Evolutionary conservation across 2,888 invertebrate genomes (phyloP).

Genomic region (Volucella zonaria): DNA sequence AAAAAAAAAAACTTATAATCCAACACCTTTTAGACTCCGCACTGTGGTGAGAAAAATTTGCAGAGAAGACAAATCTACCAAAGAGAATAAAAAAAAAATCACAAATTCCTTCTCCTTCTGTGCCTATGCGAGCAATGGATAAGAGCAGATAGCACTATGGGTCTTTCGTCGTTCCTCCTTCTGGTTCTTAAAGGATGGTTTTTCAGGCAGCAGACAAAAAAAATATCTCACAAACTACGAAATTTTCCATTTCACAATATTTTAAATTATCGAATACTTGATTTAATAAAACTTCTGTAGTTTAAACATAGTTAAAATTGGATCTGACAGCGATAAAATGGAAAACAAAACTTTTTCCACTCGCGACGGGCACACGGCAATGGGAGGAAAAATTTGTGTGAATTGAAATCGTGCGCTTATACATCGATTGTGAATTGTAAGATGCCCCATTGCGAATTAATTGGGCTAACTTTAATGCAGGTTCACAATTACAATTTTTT

Average conservation of each 20-base stretch:
- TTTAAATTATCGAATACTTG: slow-evolving; percentile 62
- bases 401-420: slow-evolving; percentile 54
- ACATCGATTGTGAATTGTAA: slow-evolving; percentile 62
- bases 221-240: slow-evolving; percentile 62
- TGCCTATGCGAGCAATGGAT: slow-evolving; percentile 37
- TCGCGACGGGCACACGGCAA: slow-evolving; percentile 70
- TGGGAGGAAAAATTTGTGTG: slow-evolving; percentile 68
- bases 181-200: slow-evolving; percentile 69
- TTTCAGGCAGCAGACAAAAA: slow-evolving; percentile 53
- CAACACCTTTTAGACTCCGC: slow-evolving; percentile 65
- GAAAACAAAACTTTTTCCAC: slow-evolving; percentile 68
- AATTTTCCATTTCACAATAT: slow-evolving; percentile 60
- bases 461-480: slow-evolving; percentile 27
- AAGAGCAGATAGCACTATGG: slow-evolving; percentile 47
- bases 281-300: slow-evolving; percentile 52
- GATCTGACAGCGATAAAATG: slow-evolving; percentile 53
- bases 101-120: slow-evolving; percentile 56
- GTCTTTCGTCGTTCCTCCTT: slow-evolving; percentile 69
- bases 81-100: slow-evolving; percentile 59
- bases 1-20: slow-evolving; percentile 14
- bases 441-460: slow-evolving; percentile 48
- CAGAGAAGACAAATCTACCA: slow-evolving; percentile 65
- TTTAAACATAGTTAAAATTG: slow-evolving; percentile 61
- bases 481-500: slow-evolving; percentile 48
- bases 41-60: slow-evolving; percentile 67